phyloP scores from a whole-genome alignment of 2,113 vertebrate genomes.

The Ailurus styani region DNA sequence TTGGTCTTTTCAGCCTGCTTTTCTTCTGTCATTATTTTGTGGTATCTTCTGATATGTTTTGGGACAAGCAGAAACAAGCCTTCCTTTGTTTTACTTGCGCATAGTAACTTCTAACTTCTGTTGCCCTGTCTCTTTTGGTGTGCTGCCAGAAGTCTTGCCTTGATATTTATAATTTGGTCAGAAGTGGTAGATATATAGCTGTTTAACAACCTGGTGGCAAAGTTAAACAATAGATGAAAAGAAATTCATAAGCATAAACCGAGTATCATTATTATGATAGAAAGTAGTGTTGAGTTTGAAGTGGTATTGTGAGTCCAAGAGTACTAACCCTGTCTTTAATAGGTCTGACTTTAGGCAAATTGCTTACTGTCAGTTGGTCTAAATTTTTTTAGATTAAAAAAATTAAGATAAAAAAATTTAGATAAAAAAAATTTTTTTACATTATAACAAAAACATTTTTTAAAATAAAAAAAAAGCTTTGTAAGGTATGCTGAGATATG shows the following conservation, averaged over 20 bases:
- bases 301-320: background rate
- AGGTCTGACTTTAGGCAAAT: background rate
- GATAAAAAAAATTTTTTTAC: no score
- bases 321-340: background rate
- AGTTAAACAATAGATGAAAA: background rate
- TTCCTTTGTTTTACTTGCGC: background rate
- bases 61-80: background rate
- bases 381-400: no score
- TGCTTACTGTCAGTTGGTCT: background rate
- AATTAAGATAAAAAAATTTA: no score
- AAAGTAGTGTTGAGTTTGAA: background rate
- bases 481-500: background rate
- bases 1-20: background rate
- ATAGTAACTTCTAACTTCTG: background rate
- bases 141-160: background rate
- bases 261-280: background rate
- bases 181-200: background rate
- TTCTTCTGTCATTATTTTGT: background rate
- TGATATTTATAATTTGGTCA: background rate
- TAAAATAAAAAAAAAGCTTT: background rate
- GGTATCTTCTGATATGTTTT: background rate
- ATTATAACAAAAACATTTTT: background rate
- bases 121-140: background rate
- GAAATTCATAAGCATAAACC: background rate
- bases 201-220: background rate